These are phyloP conservation scores for Biston stratarius DNA, from an alignment of 2,888 invertebrate species.

Conservation along the genomic window DNA sequence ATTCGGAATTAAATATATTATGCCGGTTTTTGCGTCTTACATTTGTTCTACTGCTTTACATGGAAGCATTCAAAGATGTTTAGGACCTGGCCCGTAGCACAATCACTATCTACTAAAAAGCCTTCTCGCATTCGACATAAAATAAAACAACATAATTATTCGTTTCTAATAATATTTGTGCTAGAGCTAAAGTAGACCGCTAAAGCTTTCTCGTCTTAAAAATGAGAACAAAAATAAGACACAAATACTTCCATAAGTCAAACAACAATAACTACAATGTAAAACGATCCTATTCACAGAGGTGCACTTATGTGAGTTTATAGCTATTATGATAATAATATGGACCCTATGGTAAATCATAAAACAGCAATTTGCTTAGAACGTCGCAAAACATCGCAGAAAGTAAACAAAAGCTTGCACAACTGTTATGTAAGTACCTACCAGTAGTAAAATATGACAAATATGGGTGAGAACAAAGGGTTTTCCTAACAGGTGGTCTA, in stretches of 20 bases:
- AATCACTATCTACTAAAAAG: no score
- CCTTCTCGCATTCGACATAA: no score
- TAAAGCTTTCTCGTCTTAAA: no score
- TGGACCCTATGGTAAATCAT: conserved; percentile 22
- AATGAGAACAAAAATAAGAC: not conserved
- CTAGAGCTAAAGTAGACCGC: no score
- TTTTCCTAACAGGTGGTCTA: conserved; percentile 43
- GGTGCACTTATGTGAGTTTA: conserved; percentile 5
- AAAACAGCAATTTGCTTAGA: conserved; percentile 42
- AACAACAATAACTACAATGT: not conserved
- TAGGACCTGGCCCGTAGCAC: no score
- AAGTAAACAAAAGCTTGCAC: conserved; percentile 39
- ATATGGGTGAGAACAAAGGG: conserved; percentile 33
- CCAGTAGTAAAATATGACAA: conserved; percentile 40
- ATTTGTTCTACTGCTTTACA: no score
- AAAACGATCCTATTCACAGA: conserved; percentile 4
- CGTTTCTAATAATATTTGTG: no score
- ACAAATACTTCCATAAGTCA: not conserved
- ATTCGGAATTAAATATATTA: no score
- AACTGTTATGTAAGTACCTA: conserved; percentile 24
- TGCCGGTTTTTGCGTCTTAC: no score
- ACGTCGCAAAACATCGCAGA: conserved; percentile 34
- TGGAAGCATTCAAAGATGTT: no score
- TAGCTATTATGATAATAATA: conserved; percentile 22
- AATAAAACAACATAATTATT: no score